Conservation (phyloP, 2,888 invertebrate species). For the Leptopilina myrica region DNA sequence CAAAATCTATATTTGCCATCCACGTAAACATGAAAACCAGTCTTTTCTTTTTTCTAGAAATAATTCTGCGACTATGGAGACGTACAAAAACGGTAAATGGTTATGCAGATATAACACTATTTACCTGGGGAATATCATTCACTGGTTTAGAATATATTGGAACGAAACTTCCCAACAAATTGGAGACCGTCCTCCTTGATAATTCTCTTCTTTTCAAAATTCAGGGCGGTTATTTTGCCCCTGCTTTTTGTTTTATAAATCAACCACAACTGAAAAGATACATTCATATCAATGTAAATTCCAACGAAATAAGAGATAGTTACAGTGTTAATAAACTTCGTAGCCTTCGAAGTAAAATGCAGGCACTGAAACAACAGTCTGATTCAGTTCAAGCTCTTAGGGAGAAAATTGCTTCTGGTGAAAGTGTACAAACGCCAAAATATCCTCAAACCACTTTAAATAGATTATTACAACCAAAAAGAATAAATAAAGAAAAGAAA, state of each 20-base stretch:
- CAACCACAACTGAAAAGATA: constrained; percentile 72
- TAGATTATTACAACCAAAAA: constrained; percentile 73
- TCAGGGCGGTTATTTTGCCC: constrained; percentile 91
- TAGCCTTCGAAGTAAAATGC: constrained; percentile 77
- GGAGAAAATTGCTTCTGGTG: constrained; percentile 77
- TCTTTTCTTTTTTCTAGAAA: constrained; percentile 60
- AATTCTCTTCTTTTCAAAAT: constrained; percentile 91
- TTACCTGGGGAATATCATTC: constrained; percentile 92
- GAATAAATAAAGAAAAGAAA: constrained; percentile 82
- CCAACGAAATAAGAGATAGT: constrained; percentile 82
- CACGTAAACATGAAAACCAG: no score
- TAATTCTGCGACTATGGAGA: constrained; percentile 73
- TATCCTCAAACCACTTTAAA: constrained; percentile 71
- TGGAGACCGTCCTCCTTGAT: constrained; percentile 82
- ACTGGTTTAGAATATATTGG: constrained; percentile 89
- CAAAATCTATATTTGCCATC: no score
- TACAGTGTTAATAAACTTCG: constrained; percentile 86
- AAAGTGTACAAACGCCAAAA: constrained; percentile 66
- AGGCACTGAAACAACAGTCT: constrained; percentile 83
- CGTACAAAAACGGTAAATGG: constrained; percentile 64
- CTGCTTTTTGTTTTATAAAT: constrained; percentile 76
- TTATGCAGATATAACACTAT: constrained; percentile 80
- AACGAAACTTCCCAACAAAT: constrained; percentile 82
- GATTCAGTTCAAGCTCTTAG: constrained; percentile 78
- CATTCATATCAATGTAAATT: constrained; percentile 67